phyloP scores from a whole-genome alignment of 2,113 vertebrate genomes.

The Ameiurus melas region DNA sequence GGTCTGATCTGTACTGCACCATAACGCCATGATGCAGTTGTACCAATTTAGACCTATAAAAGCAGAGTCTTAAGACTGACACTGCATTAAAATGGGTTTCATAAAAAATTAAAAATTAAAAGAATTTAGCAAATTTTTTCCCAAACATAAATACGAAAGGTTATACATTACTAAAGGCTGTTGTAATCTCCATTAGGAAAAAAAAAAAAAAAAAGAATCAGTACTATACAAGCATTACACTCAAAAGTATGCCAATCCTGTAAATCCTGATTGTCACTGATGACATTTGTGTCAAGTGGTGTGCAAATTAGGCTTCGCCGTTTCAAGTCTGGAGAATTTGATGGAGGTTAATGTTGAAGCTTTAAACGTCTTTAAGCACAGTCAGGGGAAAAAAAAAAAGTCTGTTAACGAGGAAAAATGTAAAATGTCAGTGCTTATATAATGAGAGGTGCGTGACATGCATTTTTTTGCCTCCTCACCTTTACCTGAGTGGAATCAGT shows the following conservation, averaged over 20 bases:
- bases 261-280: slow-evolving; percentile 52
- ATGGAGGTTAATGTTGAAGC: slow-evolving; percentile 35
- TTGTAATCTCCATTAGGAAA: not conserved
- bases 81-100: not conserved
- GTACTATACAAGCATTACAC: not conserved
- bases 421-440: slow-evolving; percentile 57
- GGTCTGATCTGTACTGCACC: not conserved
- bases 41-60: not conserved
- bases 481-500: slow-evolving; percentile 51
- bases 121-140: not conserved
- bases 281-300: slow-evolving; percentile 55
- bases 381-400: slow-evolving; percentile 8
- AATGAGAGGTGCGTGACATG: slow-evolving; percentile 53
- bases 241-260: slow-evolving; percentile 22
- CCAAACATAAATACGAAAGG: not conserved
- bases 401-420: slow-evolving; percentile 46
- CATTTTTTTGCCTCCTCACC: slow-evolving; percentile 28
- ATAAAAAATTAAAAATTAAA: not conserved
- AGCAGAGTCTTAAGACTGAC: not conserved
- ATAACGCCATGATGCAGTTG: not conserved
- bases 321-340: slow-evolving; percentile 42
- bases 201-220: not conserved
- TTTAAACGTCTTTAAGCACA: slow-evolving; percentile 40
- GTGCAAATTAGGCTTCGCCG: slow-evolving; percentile 40
- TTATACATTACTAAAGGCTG: not conserved